Evolutionary conservation across 2,113 vertebrate genomes (phyloP).

Genomic region (Chionomys nivalis): DNA sequence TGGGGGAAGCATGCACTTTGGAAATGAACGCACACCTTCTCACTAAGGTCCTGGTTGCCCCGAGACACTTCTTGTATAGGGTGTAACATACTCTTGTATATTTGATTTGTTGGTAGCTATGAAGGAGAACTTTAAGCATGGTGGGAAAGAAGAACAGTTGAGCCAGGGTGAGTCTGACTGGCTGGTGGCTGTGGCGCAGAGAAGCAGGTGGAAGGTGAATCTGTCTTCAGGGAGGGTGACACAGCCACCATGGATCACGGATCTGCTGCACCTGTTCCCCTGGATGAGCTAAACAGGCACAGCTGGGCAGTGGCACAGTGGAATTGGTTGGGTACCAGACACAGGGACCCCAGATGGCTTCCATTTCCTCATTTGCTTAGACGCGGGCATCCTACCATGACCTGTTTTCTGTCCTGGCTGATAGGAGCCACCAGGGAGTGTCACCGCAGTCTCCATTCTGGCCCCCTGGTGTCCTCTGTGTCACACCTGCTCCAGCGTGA

Average conservation of each 20-base stretch:
- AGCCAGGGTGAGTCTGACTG: neutral
- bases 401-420: neutral
- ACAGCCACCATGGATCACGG: too few species aligned
- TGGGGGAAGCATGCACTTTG: conserved; percentile 85
- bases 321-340: neutral
- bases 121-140: conserved; percentile 49
- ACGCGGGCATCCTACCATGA: neutral
- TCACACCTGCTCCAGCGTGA: neutral
- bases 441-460: neutral
- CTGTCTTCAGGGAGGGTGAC: neutral
- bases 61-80: conserved; percentile 23
- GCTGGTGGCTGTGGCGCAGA: neutral
- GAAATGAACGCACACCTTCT: conserved; percentile 63
- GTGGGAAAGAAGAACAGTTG: neutral
- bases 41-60: neutral
- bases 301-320: neutral
- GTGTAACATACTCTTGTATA: conserved; percentile 60
- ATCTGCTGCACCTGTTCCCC: neutral
- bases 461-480: neutral
- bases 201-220: neutral
- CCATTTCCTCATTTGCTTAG: neutral
- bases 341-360: rapidly evolving
- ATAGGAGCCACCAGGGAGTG: neutral
- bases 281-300: neutral
- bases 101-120: conserved; percentile 61